phyloP scores from a whole-genome alignment of 2,797 vertebrate species.

The Hephaestus fuliginosus region DNA sequence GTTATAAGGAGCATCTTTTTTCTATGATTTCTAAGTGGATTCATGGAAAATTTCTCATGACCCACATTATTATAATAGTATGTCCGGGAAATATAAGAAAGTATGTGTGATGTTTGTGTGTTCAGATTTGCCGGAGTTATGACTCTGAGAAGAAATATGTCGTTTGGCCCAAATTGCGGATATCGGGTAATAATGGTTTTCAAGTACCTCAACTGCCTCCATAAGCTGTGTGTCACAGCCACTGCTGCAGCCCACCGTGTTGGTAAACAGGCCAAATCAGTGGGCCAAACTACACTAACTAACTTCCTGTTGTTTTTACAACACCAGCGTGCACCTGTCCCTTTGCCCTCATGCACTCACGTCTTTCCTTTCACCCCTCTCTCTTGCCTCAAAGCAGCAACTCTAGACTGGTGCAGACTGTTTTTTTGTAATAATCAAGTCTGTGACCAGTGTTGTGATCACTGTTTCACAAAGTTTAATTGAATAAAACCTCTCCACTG shows the following conservation, averaged over 20 bases:
- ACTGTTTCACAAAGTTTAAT: constrained; percentile 35
- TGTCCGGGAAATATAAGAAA: background rate
- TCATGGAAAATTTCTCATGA: background rate
- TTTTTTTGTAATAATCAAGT: constrained; percentile 13
- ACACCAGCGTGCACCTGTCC: background rate
- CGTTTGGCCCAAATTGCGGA: background rate
- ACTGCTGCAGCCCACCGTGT: background rate
- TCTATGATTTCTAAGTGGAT: background rate
- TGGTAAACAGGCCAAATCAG: constrained; percentile 4
- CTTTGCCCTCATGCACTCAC: accelerated
- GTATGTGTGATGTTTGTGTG: background rate
- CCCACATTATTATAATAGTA: background rate
- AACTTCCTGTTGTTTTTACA: constrained; percentile 18
- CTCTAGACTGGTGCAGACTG: background rate
- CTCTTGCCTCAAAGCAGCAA: background rate
- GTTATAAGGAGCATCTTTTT: background rate
- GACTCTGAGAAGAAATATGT: background rate
- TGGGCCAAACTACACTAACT: constrained; percentile 13
- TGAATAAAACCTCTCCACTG: constrained; percentile 20
- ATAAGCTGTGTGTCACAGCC: background rate
- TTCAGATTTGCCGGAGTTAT: background rate
- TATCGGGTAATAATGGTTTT: background rate
- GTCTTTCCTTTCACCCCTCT: background rate
- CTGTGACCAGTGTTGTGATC: constrained; percentile 11
- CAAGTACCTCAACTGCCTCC: background rate